Conservation (phyloP, 2,113 vertebrate genomes). For the Ophthalmolycus amberensis region DNA sequence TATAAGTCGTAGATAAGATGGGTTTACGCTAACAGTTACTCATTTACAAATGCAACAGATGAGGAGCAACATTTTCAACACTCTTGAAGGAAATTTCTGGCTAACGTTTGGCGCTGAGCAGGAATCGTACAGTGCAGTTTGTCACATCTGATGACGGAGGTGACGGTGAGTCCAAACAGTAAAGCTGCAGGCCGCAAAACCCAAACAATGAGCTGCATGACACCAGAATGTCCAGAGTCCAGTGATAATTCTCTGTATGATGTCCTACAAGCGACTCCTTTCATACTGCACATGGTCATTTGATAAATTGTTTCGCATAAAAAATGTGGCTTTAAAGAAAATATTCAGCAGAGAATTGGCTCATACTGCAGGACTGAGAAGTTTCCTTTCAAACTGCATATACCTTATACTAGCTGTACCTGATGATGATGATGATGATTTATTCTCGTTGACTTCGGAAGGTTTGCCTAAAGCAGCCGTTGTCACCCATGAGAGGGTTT, state of each 20-base stretch:
- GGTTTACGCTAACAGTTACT: background rate
- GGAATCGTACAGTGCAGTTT: background rate
- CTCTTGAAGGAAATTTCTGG: too few species aligned
- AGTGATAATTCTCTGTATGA: background rate
- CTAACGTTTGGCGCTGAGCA: background rate
- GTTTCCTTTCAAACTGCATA: background rate
- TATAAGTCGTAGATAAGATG: background rate
- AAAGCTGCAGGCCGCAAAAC: background rate
- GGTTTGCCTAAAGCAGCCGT: constrained; percentile 88
- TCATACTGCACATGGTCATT: background rate
- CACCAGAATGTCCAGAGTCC: too few species aligned
- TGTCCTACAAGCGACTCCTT: background rate
- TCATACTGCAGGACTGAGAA: background rate
- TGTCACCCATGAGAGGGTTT: constrained; percentile 83
- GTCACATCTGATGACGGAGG: too few species aligned
- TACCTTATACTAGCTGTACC: background rate
- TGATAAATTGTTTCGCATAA: background rate
- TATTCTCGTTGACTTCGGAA: constrained; percentile 47
- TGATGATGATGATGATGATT: background rate
- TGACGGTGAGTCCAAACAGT: too few species aligned
- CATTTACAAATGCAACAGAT: background rate
- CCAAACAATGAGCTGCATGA: background rate
- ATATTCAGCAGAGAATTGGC: background rate
- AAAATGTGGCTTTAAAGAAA: constrained; percentile 10
- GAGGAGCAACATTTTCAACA: background rate